Evolutionary conservation across 1,140 invertebrate genomes (phyloP), one percentile per base, ranked within the genome.

Genomic region (Stegodyphus dumicola): DNA sequence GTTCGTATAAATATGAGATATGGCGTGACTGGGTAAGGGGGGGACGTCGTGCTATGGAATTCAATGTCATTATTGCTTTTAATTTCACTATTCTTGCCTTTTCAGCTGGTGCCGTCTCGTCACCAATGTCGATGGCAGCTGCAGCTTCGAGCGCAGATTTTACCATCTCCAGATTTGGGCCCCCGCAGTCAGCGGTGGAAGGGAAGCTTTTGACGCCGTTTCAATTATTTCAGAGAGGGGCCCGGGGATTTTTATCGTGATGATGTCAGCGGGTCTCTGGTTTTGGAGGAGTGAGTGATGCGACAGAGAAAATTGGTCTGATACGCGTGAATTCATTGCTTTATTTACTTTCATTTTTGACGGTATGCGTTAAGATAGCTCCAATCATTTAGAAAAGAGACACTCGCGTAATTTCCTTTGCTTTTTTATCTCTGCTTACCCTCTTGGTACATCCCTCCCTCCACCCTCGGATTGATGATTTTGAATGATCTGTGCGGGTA

Each of bases 51-150:
- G 6, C 15, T 3, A 10, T 6, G 71, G 49, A 77, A 65, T 76
- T 18, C 76, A 53, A 69, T 79, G 51, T 54, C 66, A 77, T 77
- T 77, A 77, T 33, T 60, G 77, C 69, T 73, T 81, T 81, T 73
- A 81, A 73, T 81, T 81, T 81, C 78, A 17, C n/a, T 52, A 69
- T 53, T 3, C 15, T 60, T 60, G 9, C 56, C 56, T 60, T 60
- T 15, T 73, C 78, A 81, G 78, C 78, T 81, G 78, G 78, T 65
- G 11, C 11, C 9, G 7, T 6, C 56, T 81, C 78, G 78, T 81
- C 77, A 33, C 3, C 33, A 65, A 54, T 81, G 78, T 81, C 78
- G 73, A 81, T 67, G 78, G 54, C 78, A 81, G 69, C 78, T 81
- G 78, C 49, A 73, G 9, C 13, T 17, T 33, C 33, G 33, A 33